Base-by-base conservation (phyloP, 2,113 vertebrate genomes). In the Alosa alosa region DNA sequence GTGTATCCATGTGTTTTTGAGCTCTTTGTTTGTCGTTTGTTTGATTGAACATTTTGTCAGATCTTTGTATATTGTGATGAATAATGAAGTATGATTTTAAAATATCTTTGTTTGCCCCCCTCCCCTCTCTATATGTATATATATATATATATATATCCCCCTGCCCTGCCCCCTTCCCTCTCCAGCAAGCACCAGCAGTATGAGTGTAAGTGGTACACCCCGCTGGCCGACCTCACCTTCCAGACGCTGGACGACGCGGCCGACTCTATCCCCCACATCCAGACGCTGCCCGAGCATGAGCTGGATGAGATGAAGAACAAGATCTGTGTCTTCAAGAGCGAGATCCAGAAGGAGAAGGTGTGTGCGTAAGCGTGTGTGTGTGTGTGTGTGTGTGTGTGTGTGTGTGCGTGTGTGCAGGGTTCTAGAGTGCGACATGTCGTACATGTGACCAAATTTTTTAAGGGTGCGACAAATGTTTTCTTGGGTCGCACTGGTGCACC, bases 131-230 rank as follows among this genome's bases (percentile, higher is more conserved):
- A 45, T 84, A 47, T 81, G 13, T 55, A n/a, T n/a, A n/a, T n/a
- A n/a, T n/a, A n/a, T n/a, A n/a, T 52, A 55, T n/a, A 36, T 15
- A 1, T 6, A 3, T 41, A 17, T 22, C 25, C 15, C 68, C 64
- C 44, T 25, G 0, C 49, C 36, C 75, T 41, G 17, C 20, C 84
- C 84, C 60, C 20, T 44, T 17, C 55, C 0, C 46, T 15, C 50
- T 55, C 3, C 91, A 97, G 95, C 93, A 99, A 96, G 88, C 96
- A 98, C 86, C 98, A 99, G 94, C 98, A 99, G 85, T 99, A 99
- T 0, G 98, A 99, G 93, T 99, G 98, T 91, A 99, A 99, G 94
- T 99, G 98, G 98, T 99, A 99, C 90, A 96, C 99, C 91, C 98
- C 98, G 2, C 93, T 99, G 93, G 98, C 97, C 0, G 98, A 99